A percentile compares a stretch with the other conserved stretches of the same genome.
Evolutionary conservation across 1,140 invertebrate species (phyloP).

Genomic region (Atopsyche davidsoni): DNA sequence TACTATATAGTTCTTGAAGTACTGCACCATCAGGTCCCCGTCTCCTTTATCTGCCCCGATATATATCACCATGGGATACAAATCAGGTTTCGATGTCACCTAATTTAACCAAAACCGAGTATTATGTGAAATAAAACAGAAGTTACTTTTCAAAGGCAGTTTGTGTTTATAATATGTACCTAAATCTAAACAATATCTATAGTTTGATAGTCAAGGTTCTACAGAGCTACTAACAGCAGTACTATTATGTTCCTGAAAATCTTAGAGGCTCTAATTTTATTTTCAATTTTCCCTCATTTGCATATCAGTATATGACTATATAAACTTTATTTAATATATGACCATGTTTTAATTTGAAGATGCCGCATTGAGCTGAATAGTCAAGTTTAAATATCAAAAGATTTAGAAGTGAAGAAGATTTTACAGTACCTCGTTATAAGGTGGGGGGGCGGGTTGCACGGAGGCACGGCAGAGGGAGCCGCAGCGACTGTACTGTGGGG

Average conservation of each 20-base stretch:
- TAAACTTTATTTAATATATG: no score
- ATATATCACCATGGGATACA: conserved; percentile 73
- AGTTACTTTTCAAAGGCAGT: background rate
- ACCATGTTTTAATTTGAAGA: no score
- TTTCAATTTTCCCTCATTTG: no score
- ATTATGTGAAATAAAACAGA: conserved; percentile 15
- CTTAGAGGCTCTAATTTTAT: no score
- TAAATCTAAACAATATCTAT: conserved; percentile 1
- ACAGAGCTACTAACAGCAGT: no score
- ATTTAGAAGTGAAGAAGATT: conserved; percentile 19
- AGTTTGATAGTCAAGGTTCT: background rate
- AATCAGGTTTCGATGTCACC: conserved; percentile 78
- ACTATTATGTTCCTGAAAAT: no score
- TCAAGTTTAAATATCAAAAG: conserved; percentile 19
- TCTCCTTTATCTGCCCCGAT: conserved; percentile 58
- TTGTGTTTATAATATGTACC: background rate
- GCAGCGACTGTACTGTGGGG: conserved; percentile 71
- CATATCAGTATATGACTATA: no score
- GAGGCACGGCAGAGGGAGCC: conserved; percentile 71
- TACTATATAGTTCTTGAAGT: conserved; percentile 70
- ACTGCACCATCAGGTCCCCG: conserved; percentile 72
- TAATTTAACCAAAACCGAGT: no score
- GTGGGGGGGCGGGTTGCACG: conserved; percentile 68
- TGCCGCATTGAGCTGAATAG: no score
- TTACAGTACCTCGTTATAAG: conserved; percentile 68